Percentiles rank a stretch among this genome's conserved stretches.
Conservation (phyloP, 2,113 vertebrate genomes). For the Pampusana beccarii region DNA sequence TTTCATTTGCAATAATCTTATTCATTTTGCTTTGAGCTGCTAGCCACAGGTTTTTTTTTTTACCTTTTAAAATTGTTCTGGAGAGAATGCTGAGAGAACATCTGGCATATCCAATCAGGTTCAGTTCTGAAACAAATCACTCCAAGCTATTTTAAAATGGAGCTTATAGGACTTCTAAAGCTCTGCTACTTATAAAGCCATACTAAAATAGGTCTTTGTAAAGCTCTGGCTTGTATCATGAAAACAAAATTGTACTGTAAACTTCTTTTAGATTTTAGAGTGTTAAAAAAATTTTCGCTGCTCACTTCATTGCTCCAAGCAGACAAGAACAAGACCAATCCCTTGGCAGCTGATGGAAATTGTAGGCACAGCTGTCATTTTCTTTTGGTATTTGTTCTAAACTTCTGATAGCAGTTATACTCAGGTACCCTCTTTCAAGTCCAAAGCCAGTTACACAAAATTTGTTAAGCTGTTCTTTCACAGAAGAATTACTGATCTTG, state of each 20-base stretch:
- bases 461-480: not conserved
- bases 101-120: not conserved
- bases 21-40: not conserved
- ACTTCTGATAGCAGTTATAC: not conserved
- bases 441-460: not conserved
- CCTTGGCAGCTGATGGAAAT: not conserved
- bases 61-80: not conserved
- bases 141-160: not conserved
- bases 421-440: not conserved
- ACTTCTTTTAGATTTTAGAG: not conserved
- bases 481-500: not conserved
- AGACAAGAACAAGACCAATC: not conserved
- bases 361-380: fast-evolving
- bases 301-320: not conserved
- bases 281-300: not conserved
- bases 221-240: not conserved
- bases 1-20: not conserved
- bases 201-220: not conserved
- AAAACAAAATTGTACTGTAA: not conserved
- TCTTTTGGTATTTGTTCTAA: not conserved
- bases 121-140: not conserved
- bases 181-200: not conserved
- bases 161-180: not conserved
- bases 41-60: not conserved
- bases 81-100: not conserved